A percentile compares a stretch with the other conserved stretches of the same genome.
These are phyloP conservation scores for Pseudorhombus dupliciocellatus DNA, from an alignment of 2,113 vertebrate species.

Conservation along the genomic window DNA sequence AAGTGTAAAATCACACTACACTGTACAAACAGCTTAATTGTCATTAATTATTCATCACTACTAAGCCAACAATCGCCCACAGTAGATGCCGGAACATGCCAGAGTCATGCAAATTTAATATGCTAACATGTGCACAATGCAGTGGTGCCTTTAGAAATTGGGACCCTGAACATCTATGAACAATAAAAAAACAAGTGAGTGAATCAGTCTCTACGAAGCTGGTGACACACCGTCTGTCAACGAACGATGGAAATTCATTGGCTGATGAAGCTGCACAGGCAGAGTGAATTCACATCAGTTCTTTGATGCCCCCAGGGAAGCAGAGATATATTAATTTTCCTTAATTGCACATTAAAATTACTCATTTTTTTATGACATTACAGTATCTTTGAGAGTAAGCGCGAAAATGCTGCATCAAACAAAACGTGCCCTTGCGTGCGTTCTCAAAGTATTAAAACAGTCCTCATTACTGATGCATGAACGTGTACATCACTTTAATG, in stretches of 20 bases:
- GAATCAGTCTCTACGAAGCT: background rate
- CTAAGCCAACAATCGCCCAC: conserved; percentile 33
- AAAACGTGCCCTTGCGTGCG: background rate
- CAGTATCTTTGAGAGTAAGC: background rate
- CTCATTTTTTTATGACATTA: conserved; percentile 3
- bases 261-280: background rate
- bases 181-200: background rate
- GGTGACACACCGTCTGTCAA: too few relatives aligned
- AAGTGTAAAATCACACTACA: conserved; percentile 24
- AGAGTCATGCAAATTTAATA: conserved; percentile 46
- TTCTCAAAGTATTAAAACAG: background rate
- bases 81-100: conserved; percentile 33
- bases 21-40: conserved; percentile 31
- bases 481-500: background rate
- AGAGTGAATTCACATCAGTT: background rate
- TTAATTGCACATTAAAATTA: conserved; percentile 4
- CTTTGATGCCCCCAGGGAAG: conserved; percentile 1
- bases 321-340: background rate
- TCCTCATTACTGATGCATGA: background rate
- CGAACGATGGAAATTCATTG: background rate
- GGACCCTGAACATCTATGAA: conserved; percentile 2
- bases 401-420: background rate
- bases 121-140: background rate
- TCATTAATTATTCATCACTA: conserved; percentile 38
- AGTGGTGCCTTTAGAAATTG: conserved; percentile 1